These are phyloP conservation scores for Hemibagrus guttatus DNA, from an alignment of 2,797 vertebrate genomes.

Conservation along the genomic window DNA sequence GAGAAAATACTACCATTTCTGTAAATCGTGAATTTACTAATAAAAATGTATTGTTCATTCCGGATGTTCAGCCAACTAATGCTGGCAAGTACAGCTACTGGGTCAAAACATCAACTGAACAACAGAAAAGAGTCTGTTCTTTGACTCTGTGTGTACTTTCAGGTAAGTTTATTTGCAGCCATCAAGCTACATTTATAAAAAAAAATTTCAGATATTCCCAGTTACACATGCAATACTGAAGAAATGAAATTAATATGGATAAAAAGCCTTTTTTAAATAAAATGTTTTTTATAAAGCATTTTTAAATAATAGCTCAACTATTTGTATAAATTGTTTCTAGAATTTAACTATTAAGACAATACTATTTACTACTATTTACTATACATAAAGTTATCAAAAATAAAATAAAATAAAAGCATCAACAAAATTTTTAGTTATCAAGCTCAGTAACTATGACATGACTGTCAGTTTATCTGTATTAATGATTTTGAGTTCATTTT, in stretches of 20 bases:
- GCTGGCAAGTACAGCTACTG: constrained; percentile 49
- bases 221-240: neutral
- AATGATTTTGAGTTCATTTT: neutral
- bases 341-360: neutral
- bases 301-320: neutral
- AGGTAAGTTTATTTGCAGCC: constrained; percentile 32
- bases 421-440: neutral
- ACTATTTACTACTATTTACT: neutral
- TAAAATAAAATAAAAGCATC: neutral
- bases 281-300: no score
- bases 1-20: neutral
- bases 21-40: neutral
- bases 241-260: neutral
- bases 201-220: neutral
- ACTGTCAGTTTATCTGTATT: neutral
- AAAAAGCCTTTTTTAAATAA: neutral
- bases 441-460: neutral
- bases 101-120: neutral
- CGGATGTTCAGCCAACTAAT: constrained; percentile 22
- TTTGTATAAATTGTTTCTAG: neutral
- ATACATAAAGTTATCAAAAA: neutral
- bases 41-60: constrained; percentile 28
- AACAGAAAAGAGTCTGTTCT: constrained; percentile 10
- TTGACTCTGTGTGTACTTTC: constrained; percentile 46
- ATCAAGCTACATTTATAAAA: neutral